Conservation (phyloP, 1,140 invertebrate species). For the Drosophila leontia region DNA sequence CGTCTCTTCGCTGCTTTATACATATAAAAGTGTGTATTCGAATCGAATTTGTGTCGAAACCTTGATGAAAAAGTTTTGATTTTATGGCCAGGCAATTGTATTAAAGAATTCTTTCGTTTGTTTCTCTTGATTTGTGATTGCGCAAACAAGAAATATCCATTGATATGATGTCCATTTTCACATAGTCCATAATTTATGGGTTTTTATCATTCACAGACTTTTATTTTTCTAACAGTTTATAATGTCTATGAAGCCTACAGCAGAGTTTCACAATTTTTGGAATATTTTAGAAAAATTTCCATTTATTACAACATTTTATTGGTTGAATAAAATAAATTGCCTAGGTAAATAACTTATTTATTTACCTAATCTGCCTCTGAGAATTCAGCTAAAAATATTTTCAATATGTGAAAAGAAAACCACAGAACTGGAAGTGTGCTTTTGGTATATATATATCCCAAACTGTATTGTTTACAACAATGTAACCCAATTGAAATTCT, state of each 20-base stretch:
- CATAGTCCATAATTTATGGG: constrained; percentile 18
- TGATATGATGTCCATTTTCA: constrained; percentile 48
- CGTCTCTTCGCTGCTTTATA: constrained; percentile 4
- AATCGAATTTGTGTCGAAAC: constrained; percentile 65
- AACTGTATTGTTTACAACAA: constrained; percentile 57
- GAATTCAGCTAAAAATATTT: not conserved
- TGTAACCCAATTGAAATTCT: constrained; percentile 67
- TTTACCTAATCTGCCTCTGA: not conserved
- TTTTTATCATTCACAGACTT: constrained; percentile 6
- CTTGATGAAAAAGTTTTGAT: constrained; percentile 60
- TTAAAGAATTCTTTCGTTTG: constrained; percentile 10
- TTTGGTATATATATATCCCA: constrained; percentile 1
- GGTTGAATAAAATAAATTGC: not conserved
- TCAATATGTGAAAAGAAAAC: not conserved
- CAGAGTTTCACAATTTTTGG: not conserved
- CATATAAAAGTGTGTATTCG: constrained; percentile 23
- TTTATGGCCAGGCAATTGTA: constrained; percentile 32
- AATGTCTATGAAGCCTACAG: not conserved
- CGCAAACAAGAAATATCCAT: constrained; percentile 17
- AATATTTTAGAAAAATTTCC: not conserved
- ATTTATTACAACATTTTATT: constrained; percentile 5
- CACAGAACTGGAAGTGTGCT: not conserved
- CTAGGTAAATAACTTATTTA: constrained; percentile 4
- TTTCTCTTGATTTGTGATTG: constrained; percentile 29
- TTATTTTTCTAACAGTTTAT: constrained; percentile 14